Conservation (phyloP, 2,888 invertebrate genomes). For the Phrixothrix hirtus region DNA sequence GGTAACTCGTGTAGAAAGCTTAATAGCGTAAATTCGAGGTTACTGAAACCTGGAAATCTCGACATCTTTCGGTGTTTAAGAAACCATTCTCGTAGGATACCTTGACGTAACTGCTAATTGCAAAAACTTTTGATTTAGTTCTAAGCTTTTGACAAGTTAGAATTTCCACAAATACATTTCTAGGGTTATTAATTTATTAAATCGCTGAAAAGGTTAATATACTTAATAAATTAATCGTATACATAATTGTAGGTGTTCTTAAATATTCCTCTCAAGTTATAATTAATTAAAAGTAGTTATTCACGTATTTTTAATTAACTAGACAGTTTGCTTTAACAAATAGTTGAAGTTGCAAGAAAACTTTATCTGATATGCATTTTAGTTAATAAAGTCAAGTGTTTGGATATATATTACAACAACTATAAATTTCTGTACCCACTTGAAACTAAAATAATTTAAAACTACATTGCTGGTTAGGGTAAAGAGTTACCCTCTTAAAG, state of each 20-base stretch:
- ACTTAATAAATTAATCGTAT: too few species aligned
- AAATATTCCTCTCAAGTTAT: too few species aligned
- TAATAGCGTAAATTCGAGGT: conserved; percentile 18
- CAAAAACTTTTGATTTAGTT: not conserved
- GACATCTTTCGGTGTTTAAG: conserved; percentile 12
- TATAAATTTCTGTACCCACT: conserved; percentile 9
- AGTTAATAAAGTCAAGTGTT: conserved; percentile 12
- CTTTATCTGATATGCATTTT: conserved; percentile 7
- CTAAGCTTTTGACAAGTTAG: not conserved
- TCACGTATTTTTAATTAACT: too few species aligned
- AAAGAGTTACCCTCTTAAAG: conserved; percentile 21
- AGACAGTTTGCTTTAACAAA: conserved; percentile 1
- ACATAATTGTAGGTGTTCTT: too few species aligned
- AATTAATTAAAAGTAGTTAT: too few species aligned
- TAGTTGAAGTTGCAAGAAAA: conserved; percentile 6
- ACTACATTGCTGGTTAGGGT: conserved; percentile 1
- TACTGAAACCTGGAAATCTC: conserved; percentile 18
- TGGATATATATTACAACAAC: conserved; percentile 13
- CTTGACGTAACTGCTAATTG: conserved; percentile 4
- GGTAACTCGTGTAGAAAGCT: conserved; percentile 16
- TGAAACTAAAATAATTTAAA: conserved; percentile 14
- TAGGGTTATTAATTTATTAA: too few species aligned
- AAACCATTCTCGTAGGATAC: conserved; percentile 11
- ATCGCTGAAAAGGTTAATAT: too few species aligned
- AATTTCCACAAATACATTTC: too few species aligned